phyloP scores from a whole-genome alignment of 2,113 vertebrate genomes.

The Stegastes partitus region DNA sequence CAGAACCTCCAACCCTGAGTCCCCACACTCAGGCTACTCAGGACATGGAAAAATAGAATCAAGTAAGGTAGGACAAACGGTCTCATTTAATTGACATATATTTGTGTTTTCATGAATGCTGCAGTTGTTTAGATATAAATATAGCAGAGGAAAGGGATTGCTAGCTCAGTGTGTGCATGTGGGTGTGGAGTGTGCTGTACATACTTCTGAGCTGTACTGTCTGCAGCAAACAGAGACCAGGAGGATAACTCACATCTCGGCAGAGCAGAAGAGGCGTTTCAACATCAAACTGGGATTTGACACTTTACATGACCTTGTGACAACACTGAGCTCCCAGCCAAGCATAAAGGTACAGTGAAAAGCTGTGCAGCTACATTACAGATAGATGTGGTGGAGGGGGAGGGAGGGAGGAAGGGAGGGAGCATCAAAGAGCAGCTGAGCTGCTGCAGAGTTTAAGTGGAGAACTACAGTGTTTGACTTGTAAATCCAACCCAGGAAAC shows the following conservation, averaged over 20 bases:
- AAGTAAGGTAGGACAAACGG: slow-evolving; percentile 85
- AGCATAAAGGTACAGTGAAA: slow-evolving; percentile 89
- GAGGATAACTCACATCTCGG: slow-evolving; percentile 96
- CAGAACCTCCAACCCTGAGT: slow-evolving; percentile 74
- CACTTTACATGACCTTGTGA: slow-evolving; percentile 93
- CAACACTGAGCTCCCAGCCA: slow-evolving; percentile 92
- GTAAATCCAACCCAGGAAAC: not conserved
- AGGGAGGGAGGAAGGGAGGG: slow-evolving; percentile 9
- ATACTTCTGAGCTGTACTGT: slow-evolving; percentile 27
- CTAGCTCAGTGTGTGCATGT: not conserved
- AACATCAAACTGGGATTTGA: slow-evolving; percentile 98
- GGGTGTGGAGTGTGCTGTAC: slow-evolving; percentile 15
- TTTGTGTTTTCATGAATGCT: not conserved
- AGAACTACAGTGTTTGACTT: not conserved
- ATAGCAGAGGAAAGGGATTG: not conserved
- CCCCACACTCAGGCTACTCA: slow-evolving; percentile 70
- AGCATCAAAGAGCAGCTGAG: not conserved
- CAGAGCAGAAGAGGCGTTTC: slow-evolving; percentile 98
- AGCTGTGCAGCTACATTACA: slow-evolving; percentile 12
- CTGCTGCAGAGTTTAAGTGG: not conserved
- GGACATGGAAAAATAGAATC: slow-evolving; percentile 83
- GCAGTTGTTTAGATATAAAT: not conserved
- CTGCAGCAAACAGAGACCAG: slow-evolving; percentile 88
- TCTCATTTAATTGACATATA: not conserved
- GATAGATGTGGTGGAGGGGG: slow-evolving; percentile 26